phyloP scores from a whole-genome alignment of 1,140 invertebrate genomes.

The Drosophila elegans region DNA sequence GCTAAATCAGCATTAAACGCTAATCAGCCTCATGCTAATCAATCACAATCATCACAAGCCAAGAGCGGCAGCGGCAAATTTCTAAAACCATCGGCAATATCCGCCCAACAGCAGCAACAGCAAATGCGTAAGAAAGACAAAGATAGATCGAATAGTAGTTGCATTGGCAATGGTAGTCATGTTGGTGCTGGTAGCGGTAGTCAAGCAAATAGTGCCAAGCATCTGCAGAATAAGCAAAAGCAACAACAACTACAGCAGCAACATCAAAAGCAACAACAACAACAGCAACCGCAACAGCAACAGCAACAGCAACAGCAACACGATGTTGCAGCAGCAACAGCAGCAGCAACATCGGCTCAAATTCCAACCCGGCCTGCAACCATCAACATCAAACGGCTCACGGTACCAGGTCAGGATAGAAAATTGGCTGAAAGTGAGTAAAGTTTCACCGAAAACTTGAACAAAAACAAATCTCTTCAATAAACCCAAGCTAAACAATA shows the following conservation, averaged over 20 bases:
- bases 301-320: conserved; percentile 29
- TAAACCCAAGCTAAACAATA: conserved; percentile 46
- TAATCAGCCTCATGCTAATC: conserved; percentile 75
- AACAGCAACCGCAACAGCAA: conserved; percentile 30
- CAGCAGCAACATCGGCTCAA: conserved; percentile 44
- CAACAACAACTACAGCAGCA: conserved; percentile 63
- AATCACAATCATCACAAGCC: conserved; percentile 73
- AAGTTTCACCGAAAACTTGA: conserved; percentile 78
- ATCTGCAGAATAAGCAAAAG: conserved; percentile 78
- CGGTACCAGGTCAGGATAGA: conserved; percentile 83
- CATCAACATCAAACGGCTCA: conserved; percentile 80
- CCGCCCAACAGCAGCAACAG: conserved; percentile 37
- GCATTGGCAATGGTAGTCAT: conserved; percentile 67
- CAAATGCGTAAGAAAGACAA: conserved; percentile 83
- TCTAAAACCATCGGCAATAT: conserved; percentile 41
- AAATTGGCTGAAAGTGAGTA: conserved; percentile 85
- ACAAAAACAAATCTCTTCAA: conserved; percentile 55
- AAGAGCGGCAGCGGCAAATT: conserved; percentile 43
- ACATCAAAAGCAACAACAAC: conserved; percentile 21
- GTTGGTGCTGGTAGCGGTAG: conserved; percentile 71
- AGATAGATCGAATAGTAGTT: conserved; percentile 83
- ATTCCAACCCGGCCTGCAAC: conserved; percentile 66
- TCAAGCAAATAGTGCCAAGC: conserved; percentile 75
- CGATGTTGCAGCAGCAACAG: conserved; percentile 14
- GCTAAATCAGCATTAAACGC: conserved; percentile 67